These are phyloP conservation scores for Dendropsophus ebraccatus DNA, from an alignment of 2,113 vertebrate genomes.

Conservation along the genomic window DNA sequence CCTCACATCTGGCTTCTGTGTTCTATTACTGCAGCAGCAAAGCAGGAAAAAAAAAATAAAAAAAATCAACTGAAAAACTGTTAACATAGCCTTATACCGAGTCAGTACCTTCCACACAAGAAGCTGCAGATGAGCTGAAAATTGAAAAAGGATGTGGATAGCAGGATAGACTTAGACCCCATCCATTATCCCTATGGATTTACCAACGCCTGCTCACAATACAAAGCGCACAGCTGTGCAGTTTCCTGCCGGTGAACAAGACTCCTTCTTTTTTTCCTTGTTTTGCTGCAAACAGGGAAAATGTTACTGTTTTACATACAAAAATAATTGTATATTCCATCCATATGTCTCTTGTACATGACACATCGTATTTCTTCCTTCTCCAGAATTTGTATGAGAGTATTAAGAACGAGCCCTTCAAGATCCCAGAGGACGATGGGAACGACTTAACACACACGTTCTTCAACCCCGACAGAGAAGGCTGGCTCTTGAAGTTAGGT, in stretches of 20 bases:
- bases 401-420: slow-evolving; percentile 98
- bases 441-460: slow-evolving; percentile 98
- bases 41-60: neutral
- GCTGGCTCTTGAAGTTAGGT: slow-evolving; percentile 98
- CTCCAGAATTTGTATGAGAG: slow-evolving; percentile 97
- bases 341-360: neutral
- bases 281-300: neutral
- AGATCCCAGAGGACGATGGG: slow-evolving; percentile 98
- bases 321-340: neutral
- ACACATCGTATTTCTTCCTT: slow-evolving; percentile 32
- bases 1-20: neutral
- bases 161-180: neutral
- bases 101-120: neutral
- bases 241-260: neutral
- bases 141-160: neutral
- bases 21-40: neutral
- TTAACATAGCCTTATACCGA: neutral
- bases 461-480: slow-evolving; percentile 98
- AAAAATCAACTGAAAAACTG: no score
- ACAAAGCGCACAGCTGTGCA: neutral
- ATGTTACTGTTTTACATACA: neutral
- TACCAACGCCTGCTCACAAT: neutral
- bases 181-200: neutral
- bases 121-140: neutral
- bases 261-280: neutral